Evolutionary conservation across 2,113 vertebrate genomes (phyloP).

Genomic region (Bucco capensis): DNA sequence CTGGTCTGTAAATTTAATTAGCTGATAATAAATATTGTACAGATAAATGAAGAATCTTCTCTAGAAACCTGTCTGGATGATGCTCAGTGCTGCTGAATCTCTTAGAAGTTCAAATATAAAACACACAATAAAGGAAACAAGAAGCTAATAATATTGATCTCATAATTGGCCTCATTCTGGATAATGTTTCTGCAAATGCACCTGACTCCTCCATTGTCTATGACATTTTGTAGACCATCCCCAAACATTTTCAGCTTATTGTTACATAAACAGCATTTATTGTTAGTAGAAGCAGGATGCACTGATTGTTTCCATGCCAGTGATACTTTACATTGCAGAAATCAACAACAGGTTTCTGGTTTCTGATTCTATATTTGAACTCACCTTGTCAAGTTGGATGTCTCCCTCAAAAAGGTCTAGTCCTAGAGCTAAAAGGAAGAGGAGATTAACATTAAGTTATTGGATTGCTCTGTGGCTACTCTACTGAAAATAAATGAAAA

Average conservation of each 20-base stretch:
- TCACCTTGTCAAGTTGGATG: constrained; percentile 79
- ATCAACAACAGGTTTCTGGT: neutral
- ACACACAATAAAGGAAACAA: neutral
- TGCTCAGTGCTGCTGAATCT: neutral
- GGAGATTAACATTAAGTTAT: neutral
- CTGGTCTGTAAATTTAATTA: neutral
- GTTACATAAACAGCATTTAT: neutral
- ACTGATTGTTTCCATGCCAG: neutral
- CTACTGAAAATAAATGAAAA: neutral
- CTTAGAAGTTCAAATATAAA: neutral
- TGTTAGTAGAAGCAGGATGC: neutral
- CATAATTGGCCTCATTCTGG: neutral
- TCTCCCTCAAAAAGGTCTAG: constrained; percentile 87
- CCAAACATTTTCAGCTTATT: neutral
- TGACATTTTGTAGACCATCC: neutral
- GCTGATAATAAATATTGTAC: neutral
- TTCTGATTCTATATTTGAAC: constrained; percentile 36
- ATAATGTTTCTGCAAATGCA: constrained; percentile 22
- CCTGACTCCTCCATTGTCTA: neutral
- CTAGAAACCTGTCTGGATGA: neutral
- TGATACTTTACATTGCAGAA: neutral
- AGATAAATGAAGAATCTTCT: neutral
- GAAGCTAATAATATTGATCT: neutral
- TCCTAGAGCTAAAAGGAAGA: constrained; percentile 75
- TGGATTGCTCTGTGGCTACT: neutral